Conservation (phyloP, 2,797 vertebrate genomes). For the Oreortyx pictus region DNA sequence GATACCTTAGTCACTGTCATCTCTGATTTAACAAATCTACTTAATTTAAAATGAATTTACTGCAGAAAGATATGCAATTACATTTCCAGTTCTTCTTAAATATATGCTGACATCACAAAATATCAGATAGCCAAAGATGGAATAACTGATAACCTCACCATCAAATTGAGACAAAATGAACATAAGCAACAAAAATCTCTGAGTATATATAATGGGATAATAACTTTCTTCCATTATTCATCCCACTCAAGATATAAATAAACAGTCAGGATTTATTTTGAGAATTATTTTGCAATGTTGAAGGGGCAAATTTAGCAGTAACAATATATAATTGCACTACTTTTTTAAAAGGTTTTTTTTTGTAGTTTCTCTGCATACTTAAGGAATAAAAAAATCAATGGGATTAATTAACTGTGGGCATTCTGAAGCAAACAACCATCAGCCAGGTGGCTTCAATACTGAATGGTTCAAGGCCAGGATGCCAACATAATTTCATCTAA, state of each 20-base stretch:
- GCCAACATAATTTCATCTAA: background rate
- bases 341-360: background rate
- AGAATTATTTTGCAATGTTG: background rate
- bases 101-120: background rate
- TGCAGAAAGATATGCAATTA: background rate
- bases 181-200: background rate
- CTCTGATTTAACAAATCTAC: background rate
- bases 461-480: background rate
- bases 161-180: background rate
- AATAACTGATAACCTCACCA: rapidly evolving
- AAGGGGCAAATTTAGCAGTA: background rate
- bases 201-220: background rate
- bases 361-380: background rate
- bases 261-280: background rate
- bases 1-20: background rate
- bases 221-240: rapidly evolving
- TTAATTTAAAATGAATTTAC: background rate
- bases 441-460: background rate
- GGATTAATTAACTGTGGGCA: background rate
- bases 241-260: background rate
- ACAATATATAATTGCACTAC: background rate
- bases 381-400: background rate
- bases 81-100: background rate
- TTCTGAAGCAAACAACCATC: background rate
- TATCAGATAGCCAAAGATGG: background rate